Base-by-base conservation (phyloP, 2,888 invertebrate genomes). In the Peribatodes rhomboidaria region DNA sequence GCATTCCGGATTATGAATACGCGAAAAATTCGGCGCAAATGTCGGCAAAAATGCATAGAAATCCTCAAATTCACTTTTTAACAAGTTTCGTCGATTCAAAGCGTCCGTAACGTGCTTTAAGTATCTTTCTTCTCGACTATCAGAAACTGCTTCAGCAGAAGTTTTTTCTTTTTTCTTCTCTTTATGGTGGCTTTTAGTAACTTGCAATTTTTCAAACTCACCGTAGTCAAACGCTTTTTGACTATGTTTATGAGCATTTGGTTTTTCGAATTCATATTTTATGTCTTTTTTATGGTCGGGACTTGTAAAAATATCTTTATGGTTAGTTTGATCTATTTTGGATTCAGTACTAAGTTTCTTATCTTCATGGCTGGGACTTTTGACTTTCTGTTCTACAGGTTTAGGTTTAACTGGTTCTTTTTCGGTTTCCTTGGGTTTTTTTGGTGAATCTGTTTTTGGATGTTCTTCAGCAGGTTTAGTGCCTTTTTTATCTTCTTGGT, bases 21-120 rank as follows among this genome's bases (percentile, higher is more conserved):
- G 94, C 63, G 95, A 94, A 82, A 95, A 95, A 88, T 95, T 95
- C 67, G 95, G 95, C 70, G 95, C 94, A 85, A 96, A 96, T 53
- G 95, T 95, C 64, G 96, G 96, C 70, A 96, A 90, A 79, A 94
- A 94, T 74, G 95, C 94, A 81, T 96, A 94, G 72, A 95, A 90
- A 75, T 94, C 94, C 79, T 95, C 94, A 79, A 95, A 94, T 86
- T 93, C 93, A 81, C 94, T 93, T 80, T 93, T 88, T 20, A 91
- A 84, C 69, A 94, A 86, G 77, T 90, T 92, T 58, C 88, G 87
- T 73, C 90, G 82, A 20, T 86, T 79, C 63, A 92, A 81, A 69
- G 89, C 89, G 41, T 91, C 90, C 52, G 84, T 89, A 75, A 87
- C 79, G 61, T 87, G 87, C 73, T 88, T 88, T 66, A 85, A 76